Conservation (phyloP, 2,797 vertebrate genomes). For the Dermochelys coriacea region DNA sequence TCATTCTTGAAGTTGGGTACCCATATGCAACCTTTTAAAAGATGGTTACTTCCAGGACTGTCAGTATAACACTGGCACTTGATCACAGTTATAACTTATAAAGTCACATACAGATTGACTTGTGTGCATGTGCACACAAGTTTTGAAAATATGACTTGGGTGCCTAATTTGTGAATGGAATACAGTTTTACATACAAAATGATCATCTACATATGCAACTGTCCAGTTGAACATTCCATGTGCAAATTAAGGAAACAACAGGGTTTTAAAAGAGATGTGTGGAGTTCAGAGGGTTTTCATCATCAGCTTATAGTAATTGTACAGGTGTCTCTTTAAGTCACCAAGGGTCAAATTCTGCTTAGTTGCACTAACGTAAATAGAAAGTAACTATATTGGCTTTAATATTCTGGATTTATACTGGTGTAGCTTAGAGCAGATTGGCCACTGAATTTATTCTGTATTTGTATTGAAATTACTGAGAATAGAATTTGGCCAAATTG, state of each 20-base stretch:
- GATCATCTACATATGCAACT: not conserved
- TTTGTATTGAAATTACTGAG: not conserved
- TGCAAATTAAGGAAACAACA: not conserved
- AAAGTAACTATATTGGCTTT: not conserved
- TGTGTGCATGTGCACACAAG: not conserved
- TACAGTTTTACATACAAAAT: not conserved
- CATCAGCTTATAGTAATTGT: not conserved
- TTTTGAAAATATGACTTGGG: not conserved
- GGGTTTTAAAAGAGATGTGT: not conserved
- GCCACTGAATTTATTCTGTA: not conserved
- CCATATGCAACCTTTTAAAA: not conserved
- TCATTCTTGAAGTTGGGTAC: not conserved
- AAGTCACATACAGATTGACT: not conserved
- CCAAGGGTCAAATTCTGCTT: not conserved
- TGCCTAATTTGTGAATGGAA: not conserved
- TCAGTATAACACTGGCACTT: not conserved
- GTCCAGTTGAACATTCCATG: not conserved
- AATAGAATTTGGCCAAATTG: not conserved
- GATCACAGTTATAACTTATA: not conserved
- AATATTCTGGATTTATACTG: not conserved
- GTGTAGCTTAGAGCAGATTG: not conserved
- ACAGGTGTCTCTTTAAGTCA: not conserved
- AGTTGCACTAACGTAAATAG: not conserved
- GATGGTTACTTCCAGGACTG: not conserved
- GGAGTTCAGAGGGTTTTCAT: not conserved